Base-by-base conservation (phyloP, 2,888 invertebrate species). In the Caenorhabditis imperialis region DNA sequence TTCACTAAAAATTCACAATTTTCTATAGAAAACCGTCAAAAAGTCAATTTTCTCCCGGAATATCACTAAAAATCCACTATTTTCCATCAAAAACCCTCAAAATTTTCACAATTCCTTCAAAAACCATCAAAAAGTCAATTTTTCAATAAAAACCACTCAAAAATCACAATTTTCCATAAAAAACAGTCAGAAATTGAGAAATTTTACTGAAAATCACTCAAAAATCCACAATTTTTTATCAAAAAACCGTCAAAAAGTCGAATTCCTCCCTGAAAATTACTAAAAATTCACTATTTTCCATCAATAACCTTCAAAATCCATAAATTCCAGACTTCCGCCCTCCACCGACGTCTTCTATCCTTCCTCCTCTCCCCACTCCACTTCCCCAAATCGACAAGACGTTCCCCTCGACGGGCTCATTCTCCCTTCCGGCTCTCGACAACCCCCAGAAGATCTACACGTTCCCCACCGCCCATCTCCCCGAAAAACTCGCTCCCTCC, bases 401-500 rank as follows among this genome's bases (percentile, higher is more conserved):
- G 12, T 73, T 65, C 42, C 57, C 67, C 6, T 20, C 54, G 12
- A 62, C 55, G 48, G 62, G 62, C 16, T 54, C 55, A 1, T 54
- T 73, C 5, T 60, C 73, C 8, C 67, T 75, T 22, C 79, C 79
- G 20, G 40, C 74, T 5, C 53, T 75, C 6, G 74, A 79, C 8
- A 79, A 74, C 53, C 48, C 74, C 1, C 70, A 70, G 37, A 58
- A 70, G 72, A 57, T 83, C 30, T 81, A 82, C 71, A 81, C 82
- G 6, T 81, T 84, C 38, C 84, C 84, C 8, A 82, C 82, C 4
- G 38, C 78, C 6, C n/a, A 79, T n/a, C 74, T 69, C n/a, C n/a
- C 73, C 7, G 70, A 78, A 14, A 73, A 76, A 37, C 58, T 75
- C 10, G 80, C 77, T 6, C 84, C 84, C 3, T 57, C 72, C 4